Conservation (phyloP, 2,797 vertebrate genomes). For the Orestias chungarensis region DNA sequence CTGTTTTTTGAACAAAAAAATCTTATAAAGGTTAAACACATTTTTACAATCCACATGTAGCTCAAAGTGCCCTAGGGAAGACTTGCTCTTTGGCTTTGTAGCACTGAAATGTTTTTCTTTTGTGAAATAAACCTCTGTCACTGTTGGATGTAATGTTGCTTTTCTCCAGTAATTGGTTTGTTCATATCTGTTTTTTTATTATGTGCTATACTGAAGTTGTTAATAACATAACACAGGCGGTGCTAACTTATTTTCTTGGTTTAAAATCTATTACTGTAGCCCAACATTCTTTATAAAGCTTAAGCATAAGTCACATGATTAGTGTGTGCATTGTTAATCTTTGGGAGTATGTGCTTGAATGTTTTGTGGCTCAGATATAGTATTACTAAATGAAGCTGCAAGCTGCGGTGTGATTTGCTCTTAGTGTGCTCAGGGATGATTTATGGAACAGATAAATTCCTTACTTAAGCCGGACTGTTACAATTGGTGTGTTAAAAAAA, state of each 20-base stretch:
- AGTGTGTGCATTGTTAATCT: constrained; percentile 46
- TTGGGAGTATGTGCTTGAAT: constrained; percentile 36
- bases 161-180: constrained; percentile 20
- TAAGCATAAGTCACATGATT: constrained; percentile 40
- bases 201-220: constrained; percentile 39
- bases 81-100: constrained; percentile 20
- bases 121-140: constrained; percentile 25
- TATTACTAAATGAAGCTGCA: constrained; percentile 26
- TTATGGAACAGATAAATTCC: constrained; percentile 37
- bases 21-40: too few relatives aligned
- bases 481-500: constrained; percentile 28
- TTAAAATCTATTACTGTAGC: constrained; percentile 36
- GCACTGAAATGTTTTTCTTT: constrained; percentile 19
- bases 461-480: constrained; percentile 51
- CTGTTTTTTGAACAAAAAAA: too few relatives aligned
- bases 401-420: constrained; percentile 39
- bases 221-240: constrained; percentile 63
- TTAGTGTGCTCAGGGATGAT: constrained; percentile 71
- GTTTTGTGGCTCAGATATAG: constrained; percentile 42
- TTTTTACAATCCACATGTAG: too few relatives aligned
- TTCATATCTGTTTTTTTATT: constrained; percentile 29
- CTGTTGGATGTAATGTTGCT: constrained; percentile 15
- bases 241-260: constrained; percentile 68
- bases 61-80: too few relatives aligned
- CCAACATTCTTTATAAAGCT: constrained; percentile 28